Conservation (phyloP, 2,113 vertebrate genomes). For the Arizona elegans region DNA sequence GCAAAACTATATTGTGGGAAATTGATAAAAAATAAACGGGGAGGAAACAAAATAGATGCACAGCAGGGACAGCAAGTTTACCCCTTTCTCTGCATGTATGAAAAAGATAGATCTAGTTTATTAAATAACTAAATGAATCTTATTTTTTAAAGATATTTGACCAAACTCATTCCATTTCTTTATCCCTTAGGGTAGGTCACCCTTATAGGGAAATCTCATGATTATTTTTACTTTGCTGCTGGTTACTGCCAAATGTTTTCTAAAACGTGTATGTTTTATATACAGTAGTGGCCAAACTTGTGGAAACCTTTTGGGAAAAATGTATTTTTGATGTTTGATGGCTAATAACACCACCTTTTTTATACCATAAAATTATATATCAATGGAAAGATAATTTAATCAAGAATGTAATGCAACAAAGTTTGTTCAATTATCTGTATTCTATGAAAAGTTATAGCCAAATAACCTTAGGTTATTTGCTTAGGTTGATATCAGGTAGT, state of each 20-base stretch:
- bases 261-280: background rate
- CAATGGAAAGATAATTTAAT: too few species aligned
- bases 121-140: background rate
- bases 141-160: background rate
- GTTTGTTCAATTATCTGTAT: too few species aligned
- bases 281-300: background rate
- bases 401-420: too few species aligned
- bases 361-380: too few species aligned
- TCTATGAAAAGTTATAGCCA: too few species aligned
- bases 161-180: background rate
- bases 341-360: too few species aligned
- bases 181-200: background rate
- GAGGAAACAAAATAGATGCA: background rate
- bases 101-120: background rate
- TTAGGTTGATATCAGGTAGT: too few species aligned
- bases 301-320: too few species aligned
- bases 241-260: background rate
- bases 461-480: too few species aligned
- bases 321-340: too few species aligned
- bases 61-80: background rate
- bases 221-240: background rate
- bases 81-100: background rate
- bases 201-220: background rate
- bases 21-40: background rate
- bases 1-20: background rate